phyloP scores from a whole-genome alignment of 2,797 vertebrate species.

The Simalia tracyae region DNA sequence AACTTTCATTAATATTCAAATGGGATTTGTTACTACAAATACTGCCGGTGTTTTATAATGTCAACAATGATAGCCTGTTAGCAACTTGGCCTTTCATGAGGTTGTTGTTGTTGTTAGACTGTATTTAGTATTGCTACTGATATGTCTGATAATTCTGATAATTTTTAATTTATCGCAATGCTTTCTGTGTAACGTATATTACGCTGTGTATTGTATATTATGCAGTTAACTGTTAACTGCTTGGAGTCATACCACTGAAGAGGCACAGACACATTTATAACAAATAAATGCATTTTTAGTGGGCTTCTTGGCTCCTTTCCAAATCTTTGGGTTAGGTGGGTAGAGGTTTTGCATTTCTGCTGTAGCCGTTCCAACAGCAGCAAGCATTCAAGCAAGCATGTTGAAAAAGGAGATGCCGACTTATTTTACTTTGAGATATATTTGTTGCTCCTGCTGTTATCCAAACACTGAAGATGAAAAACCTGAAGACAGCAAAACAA shows the following conservation, averaged over 20 bases:
- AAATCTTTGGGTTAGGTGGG: background rate
- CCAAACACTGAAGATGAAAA: accelerated
- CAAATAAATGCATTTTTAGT: background rate
- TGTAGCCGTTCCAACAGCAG: background rate
- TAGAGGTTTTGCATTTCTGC: background rate
- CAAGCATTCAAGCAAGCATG: background rate
- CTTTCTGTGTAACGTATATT: too few species aligned
- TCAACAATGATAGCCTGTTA: background rate
- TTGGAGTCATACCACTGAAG: background rate
- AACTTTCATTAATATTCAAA: background rate
- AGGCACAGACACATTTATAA: background rate
- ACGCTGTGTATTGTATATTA: too few species aligned
- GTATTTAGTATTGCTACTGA: too few species aligned
- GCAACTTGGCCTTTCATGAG: too few species aligned
- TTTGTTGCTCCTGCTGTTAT: background rate
- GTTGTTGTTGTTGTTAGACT: too few species aligned
- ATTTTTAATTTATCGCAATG: too few species aligned
- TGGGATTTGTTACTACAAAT: background rate
- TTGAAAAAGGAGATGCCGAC: background rate
- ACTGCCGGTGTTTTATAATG: background rate
- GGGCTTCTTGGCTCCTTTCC: background rate
- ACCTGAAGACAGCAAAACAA: accelerated
- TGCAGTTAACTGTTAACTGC: too few species aligned
- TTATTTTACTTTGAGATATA: background rate
- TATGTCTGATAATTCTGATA: too few species aligned